These are phyloP conservation scores for Sebastes cheni DNA, from an alignment of 2,797 vertebrate genomes.

Conservation along the genomic window DNA sequence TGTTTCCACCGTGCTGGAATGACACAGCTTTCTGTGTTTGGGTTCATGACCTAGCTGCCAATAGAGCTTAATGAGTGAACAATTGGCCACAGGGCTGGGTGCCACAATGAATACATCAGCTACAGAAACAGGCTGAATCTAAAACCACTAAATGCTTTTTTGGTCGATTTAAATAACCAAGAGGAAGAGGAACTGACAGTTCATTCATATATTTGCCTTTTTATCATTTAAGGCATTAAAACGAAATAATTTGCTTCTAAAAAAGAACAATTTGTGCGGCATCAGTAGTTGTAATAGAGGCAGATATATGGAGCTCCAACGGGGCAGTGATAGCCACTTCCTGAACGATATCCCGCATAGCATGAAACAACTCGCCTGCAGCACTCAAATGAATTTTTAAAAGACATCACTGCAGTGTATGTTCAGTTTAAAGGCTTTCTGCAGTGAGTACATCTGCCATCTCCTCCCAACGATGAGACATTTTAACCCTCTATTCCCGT, in stretches of 20 bases:
- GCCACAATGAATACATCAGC: neutral
- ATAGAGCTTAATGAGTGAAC: neutral
- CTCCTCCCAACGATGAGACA: too few species aligned
- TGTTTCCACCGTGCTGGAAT: neutral
- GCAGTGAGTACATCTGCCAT: neutral
- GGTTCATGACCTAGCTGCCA: neutral
- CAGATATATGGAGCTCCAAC: neutral
- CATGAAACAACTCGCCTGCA: neutral
- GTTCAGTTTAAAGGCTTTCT: neutral
- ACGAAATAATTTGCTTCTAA: neutral
- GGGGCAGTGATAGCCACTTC: neutral
- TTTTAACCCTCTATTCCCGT: neutral
- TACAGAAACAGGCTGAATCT: neutral
- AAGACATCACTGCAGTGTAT: neutral
- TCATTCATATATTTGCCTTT: neutral
- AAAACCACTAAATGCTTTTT: neutral
- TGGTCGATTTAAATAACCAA: neutral
- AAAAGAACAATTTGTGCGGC: conserved; percentile 1
- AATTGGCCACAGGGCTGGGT: neutral
- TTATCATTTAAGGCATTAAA: neutral
- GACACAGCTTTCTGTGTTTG: neutral
- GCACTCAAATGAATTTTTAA: neutral
- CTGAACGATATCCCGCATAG: neutral
- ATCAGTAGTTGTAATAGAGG: neutral
- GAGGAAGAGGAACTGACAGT: neutral